Evolutionary conservation across 2,888 invertebrate species (phyloP).

Genomic region (Isotomurus palustris): DNA sequence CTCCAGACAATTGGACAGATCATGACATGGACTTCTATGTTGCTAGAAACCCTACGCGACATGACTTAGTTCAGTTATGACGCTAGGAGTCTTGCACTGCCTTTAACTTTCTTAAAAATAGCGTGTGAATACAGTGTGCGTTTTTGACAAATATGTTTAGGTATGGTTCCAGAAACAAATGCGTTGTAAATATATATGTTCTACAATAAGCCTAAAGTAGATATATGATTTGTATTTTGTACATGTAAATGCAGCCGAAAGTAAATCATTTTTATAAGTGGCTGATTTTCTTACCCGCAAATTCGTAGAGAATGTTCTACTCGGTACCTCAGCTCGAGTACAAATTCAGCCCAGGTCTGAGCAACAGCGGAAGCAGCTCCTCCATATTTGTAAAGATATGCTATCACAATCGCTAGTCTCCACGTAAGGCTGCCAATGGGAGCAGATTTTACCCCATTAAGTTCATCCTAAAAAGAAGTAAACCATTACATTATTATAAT

Average conservation of each 20-base stretch:
- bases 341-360: constrained; percentile 91
- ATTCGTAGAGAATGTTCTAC: constrained; percentile 77
- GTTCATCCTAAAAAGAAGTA: constrained; percentile 51
- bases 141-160: no score
- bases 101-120: background rate
- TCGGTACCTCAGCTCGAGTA: constrained; percentile 79
- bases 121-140: background rate
- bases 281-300: constrained; percentile 68
- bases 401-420: constrained; percentile 70
- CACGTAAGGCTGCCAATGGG: constrained; percentile 72
- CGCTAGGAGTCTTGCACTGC: background rate
- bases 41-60: constrained; percentile 69
- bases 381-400: constrained; percentile 67
- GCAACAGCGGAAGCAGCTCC: constrained; percentile 72
- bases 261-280: background rate
- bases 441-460: constrained; percentile 69
- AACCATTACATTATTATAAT: no score
- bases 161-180: background rate
- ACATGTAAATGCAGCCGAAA: background rate
- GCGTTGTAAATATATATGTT: no score
- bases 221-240: background rate
- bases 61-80: constrained; percentile 65
- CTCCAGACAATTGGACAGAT: constrained; percentile 83
- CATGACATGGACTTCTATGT: constrained; percentile 94
- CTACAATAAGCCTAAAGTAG: background rate